Conservation (phyloP, 2,797 vertebrate species). For the Octomys mimax region DNA sequence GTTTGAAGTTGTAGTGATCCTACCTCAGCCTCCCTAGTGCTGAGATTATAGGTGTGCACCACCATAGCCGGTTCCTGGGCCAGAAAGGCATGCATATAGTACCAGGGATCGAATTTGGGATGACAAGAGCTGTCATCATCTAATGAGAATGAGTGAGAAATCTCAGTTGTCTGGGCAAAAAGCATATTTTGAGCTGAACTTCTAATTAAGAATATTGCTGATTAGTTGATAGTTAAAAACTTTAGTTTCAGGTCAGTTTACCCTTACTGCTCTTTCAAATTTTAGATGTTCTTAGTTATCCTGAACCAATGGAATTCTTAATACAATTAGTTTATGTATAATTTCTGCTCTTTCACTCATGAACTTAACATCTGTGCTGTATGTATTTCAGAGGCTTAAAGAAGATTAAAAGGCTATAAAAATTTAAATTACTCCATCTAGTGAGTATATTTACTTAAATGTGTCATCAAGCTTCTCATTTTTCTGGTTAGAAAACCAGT, state of each 20-base stretch:
- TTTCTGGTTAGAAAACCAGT: conserved; percentile 86
- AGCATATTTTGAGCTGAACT: conserved; percentile 56
- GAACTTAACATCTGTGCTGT: conserved; percentile 80
- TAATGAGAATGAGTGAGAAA: conserved; percentile 68
- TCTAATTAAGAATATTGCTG: conserved; percentile 73
- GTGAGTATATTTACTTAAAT: conserved; percentile 86
- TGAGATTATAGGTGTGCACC: too few species aligned
- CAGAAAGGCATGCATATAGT: too few species aligned
- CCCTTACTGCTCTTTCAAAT: conserved; percentile 61
- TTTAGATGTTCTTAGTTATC: conserved; percentile 76
- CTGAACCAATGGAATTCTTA: conserved; percentile 79
- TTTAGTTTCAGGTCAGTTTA: conserved; percentile 65
- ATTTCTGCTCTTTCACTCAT: conserved; percentile 81
- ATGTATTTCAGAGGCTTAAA: conserved; percentile 84
- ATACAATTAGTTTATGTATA: conserved; percentile 79
- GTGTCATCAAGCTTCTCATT: conserved; percentile 85
- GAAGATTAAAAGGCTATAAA: conserved; percentile 81
- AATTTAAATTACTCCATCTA: conserved; percentile 85
- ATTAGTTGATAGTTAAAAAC: conserved; percentile 73
- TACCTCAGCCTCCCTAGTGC: too few species aligned
- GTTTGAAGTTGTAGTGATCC: too few species aligned
- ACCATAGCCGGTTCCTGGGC: too few species aligned
- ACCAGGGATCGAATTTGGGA: too few species aligned
- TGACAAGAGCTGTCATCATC: conserved; percentile 64
- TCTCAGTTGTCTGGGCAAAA: conserved; percentile 68